Base-by-base conservation (phyloP, 64 coral and sea anemone genomes). In the Porites australiensis region DNA sequence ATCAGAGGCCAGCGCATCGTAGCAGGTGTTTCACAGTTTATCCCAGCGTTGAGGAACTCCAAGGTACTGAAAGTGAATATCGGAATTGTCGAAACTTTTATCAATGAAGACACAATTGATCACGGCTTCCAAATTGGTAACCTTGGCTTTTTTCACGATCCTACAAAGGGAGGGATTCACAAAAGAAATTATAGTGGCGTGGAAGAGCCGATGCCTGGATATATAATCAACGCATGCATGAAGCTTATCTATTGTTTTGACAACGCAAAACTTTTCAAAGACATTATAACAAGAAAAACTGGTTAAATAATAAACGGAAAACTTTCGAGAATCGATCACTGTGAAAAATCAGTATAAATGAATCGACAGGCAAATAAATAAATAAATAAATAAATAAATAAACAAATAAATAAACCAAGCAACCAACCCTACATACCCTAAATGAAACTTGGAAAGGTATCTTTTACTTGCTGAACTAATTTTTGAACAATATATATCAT, bases 161-260 rank as follows among this genome's bases (percentile, higher is more conserved):
- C 89, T 4, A 5, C 46, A 0, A 43, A 19, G 4, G 89, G 75
- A 53, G 68, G 70, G 3, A 95, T 95, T 70, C 4, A 50, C 79
- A 61, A 82, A 8, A 58, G 94, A 12, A 77, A 91, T 52, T 95
- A 92, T 75, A 95, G 94, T 80, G 94, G 94, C 44, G 89, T 95
- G 6, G 93, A 95, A 18, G 22, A 59, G 8, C 73, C 86, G 20
- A 22, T 75, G 20, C 88, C 93, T 49, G 82, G 93, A 2, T 95
- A 87, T 50, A 75, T 95, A 9, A 83, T 95, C 7, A 95, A 95
- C 75, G 81, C 93, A 4, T 95, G 93, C 19, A 95, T 95, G 82
- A 95, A 95, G 54, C 72, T 95, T 18, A 54, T 95, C 3, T 95
- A 72, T 57, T 95, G 93, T 8, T 55, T 62, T 12, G 64, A 91